These are phyloP conservation scores for Orchesella cincta DNA, from an alignment of 1,140 invertebrate genomes.

Conservation along the genomic window DNA sequence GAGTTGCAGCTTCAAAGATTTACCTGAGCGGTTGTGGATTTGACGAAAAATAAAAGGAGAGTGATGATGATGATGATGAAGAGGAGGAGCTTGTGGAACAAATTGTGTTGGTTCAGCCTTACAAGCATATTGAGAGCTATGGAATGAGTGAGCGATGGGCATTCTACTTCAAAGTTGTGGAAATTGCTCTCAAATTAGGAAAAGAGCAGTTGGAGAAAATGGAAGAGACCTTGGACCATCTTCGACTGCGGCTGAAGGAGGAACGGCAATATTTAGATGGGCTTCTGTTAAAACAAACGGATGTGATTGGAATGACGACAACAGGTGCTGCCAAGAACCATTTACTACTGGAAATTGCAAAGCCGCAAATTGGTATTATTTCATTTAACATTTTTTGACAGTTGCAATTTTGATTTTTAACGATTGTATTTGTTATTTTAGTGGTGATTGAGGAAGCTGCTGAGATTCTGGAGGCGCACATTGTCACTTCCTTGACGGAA, in stretches of 20 bases:
- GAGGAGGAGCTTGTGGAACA: too few species aligned
- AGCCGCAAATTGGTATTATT: conserved; percentile 63
- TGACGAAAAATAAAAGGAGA: too few species aligned
- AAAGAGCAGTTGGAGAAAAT: conserved; percentile 25
- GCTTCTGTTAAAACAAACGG: conserved; percentile 36
- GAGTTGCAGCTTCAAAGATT: too few species aligned
- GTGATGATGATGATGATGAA: too few species aligned
- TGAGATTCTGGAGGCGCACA: not conserved
- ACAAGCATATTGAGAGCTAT: too few species aligned
- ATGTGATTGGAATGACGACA: conserved; percentile 75
- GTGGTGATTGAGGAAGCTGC: conserved; percentile 12
- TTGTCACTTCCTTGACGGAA: not conserved
- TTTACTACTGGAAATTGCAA: conserved; percentile 63
- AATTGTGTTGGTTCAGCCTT: too few species aligned
- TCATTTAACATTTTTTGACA: too few species aligned
- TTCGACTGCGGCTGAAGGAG: conserved; percentile 53
- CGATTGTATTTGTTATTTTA: not conserved
- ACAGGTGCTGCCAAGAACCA: conserved; percentile 70
- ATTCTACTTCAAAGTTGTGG: not conserved
- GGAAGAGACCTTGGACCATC: conserved; percentile 30
- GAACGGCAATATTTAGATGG: conserved; percentile 55
- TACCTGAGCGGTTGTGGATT: too few species aligned
- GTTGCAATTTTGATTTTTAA: not conserved
- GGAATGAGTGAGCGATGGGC: too few species aligned
- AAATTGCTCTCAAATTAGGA: not conserved